These are phyloP conservation scores for Petrosia ficiformis DNA, from an alignment of 37 sponge, comb jelly and placozoan genomes.

Conservation along the genomic window DNA sequence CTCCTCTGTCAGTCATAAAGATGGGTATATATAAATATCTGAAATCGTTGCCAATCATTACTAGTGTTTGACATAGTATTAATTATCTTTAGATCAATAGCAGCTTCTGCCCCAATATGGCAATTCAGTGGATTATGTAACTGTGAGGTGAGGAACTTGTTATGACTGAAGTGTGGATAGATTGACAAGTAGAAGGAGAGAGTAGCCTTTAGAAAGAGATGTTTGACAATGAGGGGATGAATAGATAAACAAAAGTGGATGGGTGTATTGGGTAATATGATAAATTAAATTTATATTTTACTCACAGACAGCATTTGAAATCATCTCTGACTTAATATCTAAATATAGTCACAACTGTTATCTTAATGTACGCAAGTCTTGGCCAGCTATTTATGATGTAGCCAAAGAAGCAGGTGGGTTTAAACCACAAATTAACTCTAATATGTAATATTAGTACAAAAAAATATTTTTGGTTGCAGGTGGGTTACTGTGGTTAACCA, in stretches of 20 bases:
- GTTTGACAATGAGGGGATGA: no score
- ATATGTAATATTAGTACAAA: not conserved
- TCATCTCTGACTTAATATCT: not conserved
- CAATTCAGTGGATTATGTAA: slow-evolving; percentile 49
- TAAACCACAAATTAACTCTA: not conserved
- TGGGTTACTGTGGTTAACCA: slow-evolving; percentile 42
- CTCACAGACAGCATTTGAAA: no score
- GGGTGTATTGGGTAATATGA: no score
- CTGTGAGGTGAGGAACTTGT: slow-evolving; percentile 43
- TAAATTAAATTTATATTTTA: no score
- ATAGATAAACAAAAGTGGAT: no score
- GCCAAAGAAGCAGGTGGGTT: not conserved
- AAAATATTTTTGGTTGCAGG: not conserved
- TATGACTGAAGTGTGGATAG: not conserved
- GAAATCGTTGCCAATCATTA: no score
- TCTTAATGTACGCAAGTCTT: slow-evolving; percentile 37
- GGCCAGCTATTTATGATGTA: slow-evolving; percentile 32
- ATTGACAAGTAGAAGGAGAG: not conserved
- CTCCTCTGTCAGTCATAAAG: no score
- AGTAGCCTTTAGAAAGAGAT: no score
- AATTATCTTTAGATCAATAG: slow-evolving; percentile 55
- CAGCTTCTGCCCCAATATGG: slow-evolving; percentile 95
- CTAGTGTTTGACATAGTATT: no score
- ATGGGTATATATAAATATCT: no score
- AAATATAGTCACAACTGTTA: slow-evolving; percentile 26